Evolutionary conservation across 35 echinoderm and acorn worm genomes (phyloP).

Genomic region (Apostichopus californicus): DNA sequence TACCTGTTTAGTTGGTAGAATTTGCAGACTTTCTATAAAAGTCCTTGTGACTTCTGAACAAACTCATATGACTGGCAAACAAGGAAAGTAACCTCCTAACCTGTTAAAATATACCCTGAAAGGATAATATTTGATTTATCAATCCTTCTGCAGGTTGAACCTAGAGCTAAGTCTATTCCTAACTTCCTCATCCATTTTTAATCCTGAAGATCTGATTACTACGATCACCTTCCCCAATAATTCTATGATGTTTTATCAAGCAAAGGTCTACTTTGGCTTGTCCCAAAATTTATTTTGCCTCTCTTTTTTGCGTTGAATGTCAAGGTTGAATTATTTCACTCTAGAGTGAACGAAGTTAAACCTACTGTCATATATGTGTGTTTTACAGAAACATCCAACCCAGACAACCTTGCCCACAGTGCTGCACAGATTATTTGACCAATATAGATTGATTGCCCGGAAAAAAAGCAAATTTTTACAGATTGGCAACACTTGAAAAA

Average conservation of each 20-base stretch:
- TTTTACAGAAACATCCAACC: neutral
- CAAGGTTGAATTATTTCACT: neutral
- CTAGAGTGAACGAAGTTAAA: neutral
- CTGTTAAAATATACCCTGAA: too few relatives aligned
- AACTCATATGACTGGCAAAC: too few relatives aligned
- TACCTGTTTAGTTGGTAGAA: too few relatives aligned
- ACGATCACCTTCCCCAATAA: neutral
- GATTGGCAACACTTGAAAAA: neutral
- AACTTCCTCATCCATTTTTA: neutral
- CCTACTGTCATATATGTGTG: neutral
- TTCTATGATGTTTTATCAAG: neutral
- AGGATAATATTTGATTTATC: too few relatives aligned
- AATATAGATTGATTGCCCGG: neutral
- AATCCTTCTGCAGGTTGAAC: too few relatives aligned
- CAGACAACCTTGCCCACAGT: neutral
- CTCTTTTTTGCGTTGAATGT: neutral
- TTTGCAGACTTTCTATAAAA: too few relatives aligned
- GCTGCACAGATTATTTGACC: neutral
- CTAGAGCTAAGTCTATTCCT: too few relatives aligned
- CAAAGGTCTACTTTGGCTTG: neutral
- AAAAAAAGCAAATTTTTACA: neutral
- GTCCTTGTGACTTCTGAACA: too few relatives aligned
- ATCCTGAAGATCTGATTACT: neutral
- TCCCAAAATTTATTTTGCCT: neutral
- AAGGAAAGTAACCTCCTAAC: too few relatives aligned